Percentiles rank a stretch among this genome's conserved stretches.
These are phyloP conservation scores for Ophiodon elongatus DNA, from an alignment of 2,113 vertebrate species.

Conservation along the genomic window DNA sequence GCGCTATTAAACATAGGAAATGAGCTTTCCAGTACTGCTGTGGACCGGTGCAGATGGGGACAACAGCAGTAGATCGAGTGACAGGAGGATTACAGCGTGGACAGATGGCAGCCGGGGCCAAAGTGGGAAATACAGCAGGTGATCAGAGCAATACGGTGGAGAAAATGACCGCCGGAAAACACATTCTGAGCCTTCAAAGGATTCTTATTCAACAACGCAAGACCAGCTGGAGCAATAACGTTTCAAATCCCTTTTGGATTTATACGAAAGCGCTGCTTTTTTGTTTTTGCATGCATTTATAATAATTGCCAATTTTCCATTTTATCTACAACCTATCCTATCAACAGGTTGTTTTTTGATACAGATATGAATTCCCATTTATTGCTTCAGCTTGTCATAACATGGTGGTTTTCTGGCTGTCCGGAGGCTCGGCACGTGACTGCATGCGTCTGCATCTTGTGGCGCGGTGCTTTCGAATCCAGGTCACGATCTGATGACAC, in stretches of 20 bases:
- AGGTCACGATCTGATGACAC: slow-evolving; percentile 28
- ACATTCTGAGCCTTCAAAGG: slow-evolving; percentile 6
- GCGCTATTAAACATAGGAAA: background rate
- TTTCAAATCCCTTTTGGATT: background rate
- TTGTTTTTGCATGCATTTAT: background rate
- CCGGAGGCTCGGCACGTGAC: background rate
- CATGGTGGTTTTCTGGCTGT: background rate
- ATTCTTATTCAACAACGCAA: background rate
- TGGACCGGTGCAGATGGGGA: slow-evolving; percentile 59
- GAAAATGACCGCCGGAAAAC: background rate
- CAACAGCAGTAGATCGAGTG: slow-evolving; percentile 36
- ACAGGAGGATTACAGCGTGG: slow-evolving; percentile 65
- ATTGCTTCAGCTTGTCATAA: background rate
- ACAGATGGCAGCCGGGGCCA: slow-evolving; percentile 65
- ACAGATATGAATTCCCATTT: background rate
- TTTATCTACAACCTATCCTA: background rate
- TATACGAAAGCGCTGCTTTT: background rate
- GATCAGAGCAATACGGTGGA: slow-evolving; percentile 43
- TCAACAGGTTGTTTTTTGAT: background rate
- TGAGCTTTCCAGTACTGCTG: slow-evolving; percentile 24
- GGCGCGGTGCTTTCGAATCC: slow-evolving; percentile 18
- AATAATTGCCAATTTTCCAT: background rate
- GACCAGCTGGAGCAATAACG: background rate
- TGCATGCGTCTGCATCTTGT: background rate
- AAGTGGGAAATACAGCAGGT: slow-evolving; percentile 41